phyloP scores from a whole-genome alignment of 2,888 invertebrate species.

The Drosophila stalkeri region DNA sequence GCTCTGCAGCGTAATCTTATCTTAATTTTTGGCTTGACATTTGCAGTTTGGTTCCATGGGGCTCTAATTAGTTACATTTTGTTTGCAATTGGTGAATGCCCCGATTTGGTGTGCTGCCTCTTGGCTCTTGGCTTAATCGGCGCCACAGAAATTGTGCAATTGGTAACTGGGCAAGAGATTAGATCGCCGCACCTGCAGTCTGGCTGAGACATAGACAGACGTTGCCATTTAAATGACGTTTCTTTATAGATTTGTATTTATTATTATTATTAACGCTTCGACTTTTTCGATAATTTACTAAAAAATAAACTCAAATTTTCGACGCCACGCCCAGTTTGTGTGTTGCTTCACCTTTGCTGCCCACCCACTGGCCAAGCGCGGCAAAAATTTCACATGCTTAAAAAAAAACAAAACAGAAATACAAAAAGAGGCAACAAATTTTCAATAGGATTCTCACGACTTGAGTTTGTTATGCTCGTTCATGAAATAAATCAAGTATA shows the following conservation, averaged over 20 bases:
- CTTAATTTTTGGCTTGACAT: slow-evolving; percentile 37
- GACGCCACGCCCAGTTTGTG: slow-evolving; percentile 41
- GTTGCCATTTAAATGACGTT: slow-evolving; percentile 48
- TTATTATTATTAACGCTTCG: slow-evolving; percentile 20
- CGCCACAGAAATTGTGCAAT: slow-evolving; percentile 40
- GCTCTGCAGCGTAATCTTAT: slow-evolving; percentile 11
- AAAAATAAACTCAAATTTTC: slow-evolving; percentile 20
- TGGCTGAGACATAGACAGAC: slow-evolving; percentile 1
- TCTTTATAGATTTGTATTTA: slow-evolving; percentile 34
- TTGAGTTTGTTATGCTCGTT: slow-evolving; percentile 20
- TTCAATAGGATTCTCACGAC: slow-evolving; percentile 79
- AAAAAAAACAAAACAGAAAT: neutral
- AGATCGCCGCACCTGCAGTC: slow-evolving; percentile 57
- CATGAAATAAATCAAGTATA: neutral
- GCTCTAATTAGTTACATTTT: slow-evolving; percentile 55
- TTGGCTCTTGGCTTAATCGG: slow-evolving; percentile 35
- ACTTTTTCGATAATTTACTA: slow-evolving; percentile 26
- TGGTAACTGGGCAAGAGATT: slow-evolving; percentile 41
- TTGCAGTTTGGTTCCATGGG: slow-evolving; percentile 31
- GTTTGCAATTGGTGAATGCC: slow-evolving; percentile 25
- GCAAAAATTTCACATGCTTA: slow-evolving; percentile 51
- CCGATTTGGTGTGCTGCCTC: slow-evolving; percentile 20
- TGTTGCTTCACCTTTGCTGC: slow-evolving; percentile 48
- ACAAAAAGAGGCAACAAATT: slow-evolving; percentile 26
- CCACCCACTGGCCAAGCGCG: slow-evolving; percentile 58